phyloP scores from a whole-genome alignment of 2,888 invertebrate genomes.

The Elgonia sp. region DNA sequence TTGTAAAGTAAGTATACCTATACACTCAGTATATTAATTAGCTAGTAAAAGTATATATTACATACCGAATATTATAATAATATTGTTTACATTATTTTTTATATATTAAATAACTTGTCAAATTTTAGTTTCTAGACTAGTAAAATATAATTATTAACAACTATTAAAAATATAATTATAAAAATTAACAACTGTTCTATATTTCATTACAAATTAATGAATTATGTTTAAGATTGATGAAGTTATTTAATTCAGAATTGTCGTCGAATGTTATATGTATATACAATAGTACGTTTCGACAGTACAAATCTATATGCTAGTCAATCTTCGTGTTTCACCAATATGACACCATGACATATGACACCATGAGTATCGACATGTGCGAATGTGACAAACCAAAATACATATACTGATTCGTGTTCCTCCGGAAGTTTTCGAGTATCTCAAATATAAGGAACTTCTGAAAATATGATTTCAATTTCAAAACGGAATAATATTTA shows the following conservation, averaged over 20 bases:
- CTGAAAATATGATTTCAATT: not conserved
- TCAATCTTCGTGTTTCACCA: constrained; percentile 31
- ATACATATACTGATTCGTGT: constrained; percentile 3
- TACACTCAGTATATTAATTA: no score
- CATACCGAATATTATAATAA: no score
- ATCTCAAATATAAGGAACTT: not conserved
- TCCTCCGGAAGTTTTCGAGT: not conserved
- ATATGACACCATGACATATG: constrained; percentile 25
- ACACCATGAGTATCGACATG: constrained; percentile 2
- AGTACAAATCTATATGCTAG: constrained; percentile 37
- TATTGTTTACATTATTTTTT: no score
- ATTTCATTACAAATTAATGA: not conserved
- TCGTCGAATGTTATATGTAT: not conserved
- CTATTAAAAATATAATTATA: not conserved
- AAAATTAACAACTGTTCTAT: no score
- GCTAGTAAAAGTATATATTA: no score
- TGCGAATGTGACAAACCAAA: constrained; percentile 18
- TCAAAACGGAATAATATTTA: no score
- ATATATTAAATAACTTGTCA: no score
- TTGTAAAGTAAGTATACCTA: no score
- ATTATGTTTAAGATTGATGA: not conserved
- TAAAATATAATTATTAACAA: not conserved
- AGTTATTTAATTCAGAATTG: constrained; percentile 6
- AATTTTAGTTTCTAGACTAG: no score
- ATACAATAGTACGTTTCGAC: not conserved